These are phyloP conservation scores for Lindbergichthys nudifrons DNA, from an alignment of 2,797 vertebrate genomes.

Conservation along the genomic window DNA sequence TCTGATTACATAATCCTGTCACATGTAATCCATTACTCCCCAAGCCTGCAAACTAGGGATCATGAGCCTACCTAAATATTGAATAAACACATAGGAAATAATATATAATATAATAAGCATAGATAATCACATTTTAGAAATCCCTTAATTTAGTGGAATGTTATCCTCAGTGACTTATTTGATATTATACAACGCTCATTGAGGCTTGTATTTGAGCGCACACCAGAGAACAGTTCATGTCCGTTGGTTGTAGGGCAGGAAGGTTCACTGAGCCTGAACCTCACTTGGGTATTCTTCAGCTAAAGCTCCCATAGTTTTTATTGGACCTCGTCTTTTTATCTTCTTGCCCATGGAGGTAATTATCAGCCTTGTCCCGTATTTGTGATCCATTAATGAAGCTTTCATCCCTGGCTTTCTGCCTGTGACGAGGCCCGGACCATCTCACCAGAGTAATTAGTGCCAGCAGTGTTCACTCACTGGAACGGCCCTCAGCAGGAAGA, in stretches of 20 bases:
- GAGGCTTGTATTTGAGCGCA: slow-evolving; percentile 4
- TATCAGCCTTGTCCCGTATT: slow-evolving; percentile 72
- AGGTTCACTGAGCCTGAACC: slow-evolving; percentile 21
- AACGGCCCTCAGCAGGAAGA: slow-evolving; percentile 30
- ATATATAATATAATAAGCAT: too few species aligned
- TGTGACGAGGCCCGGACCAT: slow-evolving; percentile 41
- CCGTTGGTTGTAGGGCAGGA: neutral
- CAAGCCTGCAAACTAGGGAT: too few species aligned
- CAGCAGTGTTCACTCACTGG: slow-evolving; percentile 56
- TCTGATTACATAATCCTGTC: too few species aligned
- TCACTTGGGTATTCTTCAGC: slow-evolving; percentile 32
- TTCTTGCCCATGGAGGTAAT: slow-evolving; percentile 70
- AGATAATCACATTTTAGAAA: neutral
- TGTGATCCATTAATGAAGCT: slow-evolving; percentile 73
- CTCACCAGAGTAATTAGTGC: slow-evolving; percentile 68
- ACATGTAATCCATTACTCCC: too few species aligned
- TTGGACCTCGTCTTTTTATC: slow-evolving; percentile 55
- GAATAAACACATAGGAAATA: too few species aligned
- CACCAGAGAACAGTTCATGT: neutral
- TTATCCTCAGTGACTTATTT: slow-evolving; percentile 24
- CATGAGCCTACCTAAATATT: too few species aligned
- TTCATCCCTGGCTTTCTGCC: slow-evolving; percentile 65
- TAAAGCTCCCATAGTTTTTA: slow-evolving; percentile 39
- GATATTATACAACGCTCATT: slow-evolving; percentile 14
- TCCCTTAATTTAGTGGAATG: slow-evolving; percentile 6